phyloP scores from a whole-genome alignment of 2,888 invertebrate species.

The Stenolophus ochropezus region DNA sequence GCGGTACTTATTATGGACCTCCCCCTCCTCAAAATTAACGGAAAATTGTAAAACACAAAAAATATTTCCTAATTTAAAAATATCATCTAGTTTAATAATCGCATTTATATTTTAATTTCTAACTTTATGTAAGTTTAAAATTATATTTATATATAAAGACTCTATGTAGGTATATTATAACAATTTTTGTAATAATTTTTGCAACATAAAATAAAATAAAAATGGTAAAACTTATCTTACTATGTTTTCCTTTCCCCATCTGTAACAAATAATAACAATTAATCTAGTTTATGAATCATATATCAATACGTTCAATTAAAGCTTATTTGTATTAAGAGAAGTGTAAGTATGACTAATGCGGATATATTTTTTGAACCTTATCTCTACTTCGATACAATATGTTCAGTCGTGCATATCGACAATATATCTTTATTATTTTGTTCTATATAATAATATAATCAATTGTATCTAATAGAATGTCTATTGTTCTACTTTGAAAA shows the following conservation, averaged over 20 bases:
- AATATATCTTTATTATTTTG: not conserved
- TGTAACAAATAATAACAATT: not conserved
- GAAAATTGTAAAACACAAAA: not conserved
- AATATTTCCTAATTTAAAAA: not conserved
- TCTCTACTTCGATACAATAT: not conserved
- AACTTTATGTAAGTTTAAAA: too few relatives aligned
- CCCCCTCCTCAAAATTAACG: constrained; percentile 2
- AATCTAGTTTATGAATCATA: too few relatives aligned
- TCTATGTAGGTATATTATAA: too few relatives aligned
- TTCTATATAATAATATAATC: not conserved
- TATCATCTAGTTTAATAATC: not conserved
- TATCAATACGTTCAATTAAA: too few relatives aligned
- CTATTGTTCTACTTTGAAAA: not conserved
- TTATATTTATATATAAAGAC: too few relatives aligned
- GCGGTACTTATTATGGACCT: constrained; percentile 5
- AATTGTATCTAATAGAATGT: not conserved
- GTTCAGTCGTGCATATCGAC: not conserved
- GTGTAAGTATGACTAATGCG: not conserved
- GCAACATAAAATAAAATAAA: too few relatives aligned
- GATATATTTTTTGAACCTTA: not conserved
- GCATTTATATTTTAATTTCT: too few relatives aligned
- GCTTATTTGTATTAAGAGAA: not conserved
- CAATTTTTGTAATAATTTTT: too few relatives aligned
- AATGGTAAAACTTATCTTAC: too few relatives aligned
- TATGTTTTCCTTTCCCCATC: too few relatives aligned